Evolutionary conservation across 2,113 vertebrate species (phyloP).

Genomic region (Tragelaphus buxtoni): DNA sequence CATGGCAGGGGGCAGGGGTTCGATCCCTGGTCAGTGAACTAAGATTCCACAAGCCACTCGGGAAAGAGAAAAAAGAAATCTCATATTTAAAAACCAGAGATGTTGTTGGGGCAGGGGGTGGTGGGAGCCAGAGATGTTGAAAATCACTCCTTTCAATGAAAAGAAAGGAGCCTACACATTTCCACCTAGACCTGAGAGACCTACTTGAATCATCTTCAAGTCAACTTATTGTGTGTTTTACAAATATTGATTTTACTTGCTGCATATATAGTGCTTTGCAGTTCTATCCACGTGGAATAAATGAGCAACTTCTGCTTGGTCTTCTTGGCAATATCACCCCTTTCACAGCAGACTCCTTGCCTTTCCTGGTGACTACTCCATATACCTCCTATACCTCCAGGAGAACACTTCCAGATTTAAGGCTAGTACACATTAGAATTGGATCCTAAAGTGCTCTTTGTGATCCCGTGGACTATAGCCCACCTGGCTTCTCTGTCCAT

Average conservation of each 20-base stretch:
- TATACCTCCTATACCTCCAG: not conserved
- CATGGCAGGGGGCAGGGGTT: not conserved
- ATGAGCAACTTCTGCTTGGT: not conserved
- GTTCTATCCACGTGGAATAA: not conserved
- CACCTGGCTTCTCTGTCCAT: not conserved
- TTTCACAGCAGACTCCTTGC: not conserved
- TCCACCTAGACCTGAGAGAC: not conserved
- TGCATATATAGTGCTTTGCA: not conserved
- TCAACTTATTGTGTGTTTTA: not conserved
- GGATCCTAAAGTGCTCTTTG: not conserved
- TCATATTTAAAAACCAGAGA: not conserved
- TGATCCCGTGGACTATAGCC: not conserved
- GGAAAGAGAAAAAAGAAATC: not conserved
- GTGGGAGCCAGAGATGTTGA: not conserved
- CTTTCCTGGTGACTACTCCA: not conserved
- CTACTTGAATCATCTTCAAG: not conserved
- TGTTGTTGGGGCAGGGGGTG: rapidly evolving
- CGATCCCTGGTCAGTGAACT: not conserved
- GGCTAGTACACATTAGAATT: not conserved
- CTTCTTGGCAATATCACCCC: not conserved
- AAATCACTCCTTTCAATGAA: not conserved
- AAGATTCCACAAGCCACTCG: rapidly evolving
- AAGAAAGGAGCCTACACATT: not conserved
- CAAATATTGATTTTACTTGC: not conserved
- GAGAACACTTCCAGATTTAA: not conserved